These are phyloP conservation scores for Muricea muricata DNA, from an alignment of 92 coral and sea anemone species.

Conservation along the genomic window DNA sequence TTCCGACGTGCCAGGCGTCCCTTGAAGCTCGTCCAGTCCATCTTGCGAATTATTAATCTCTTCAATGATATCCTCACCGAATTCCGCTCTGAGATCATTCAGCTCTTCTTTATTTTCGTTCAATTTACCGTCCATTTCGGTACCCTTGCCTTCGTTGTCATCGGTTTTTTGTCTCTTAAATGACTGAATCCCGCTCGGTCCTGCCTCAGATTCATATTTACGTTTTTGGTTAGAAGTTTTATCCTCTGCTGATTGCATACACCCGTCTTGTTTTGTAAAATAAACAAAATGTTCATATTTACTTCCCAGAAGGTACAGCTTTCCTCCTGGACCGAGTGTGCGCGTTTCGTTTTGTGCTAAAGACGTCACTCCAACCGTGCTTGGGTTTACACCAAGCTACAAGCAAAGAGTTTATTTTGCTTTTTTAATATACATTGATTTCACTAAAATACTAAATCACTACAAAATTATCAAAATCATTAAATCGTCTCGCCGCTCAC, in stretches of 20 bases:
- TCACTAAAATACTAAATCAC: no score
- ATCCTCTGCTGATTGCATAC: neutral
- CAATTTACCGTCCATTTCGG: neutral
- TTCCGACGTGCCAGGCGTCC: no score
- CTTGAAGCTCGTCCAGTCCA: neutral
- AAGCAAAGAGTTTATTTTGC: neutral
- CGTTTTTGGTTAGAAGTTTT: slow-evolving; percentile 12
- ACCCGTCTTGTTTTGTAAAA: slow-evolving; percentile 13
- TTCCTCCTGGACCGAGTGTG: slow-evolving; percentile 38
- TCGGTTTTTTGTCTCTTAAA: slow-evolving; percentile 22
- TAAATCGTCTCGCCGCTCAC: neutral
- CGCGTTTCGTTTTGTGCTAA: slow-evolving; percentile 5
- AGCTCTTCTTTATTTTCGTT: neutral
- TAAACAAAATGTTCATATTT: slow-evolving; percentile 41
- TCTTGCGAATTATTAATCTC: slow-evolving; percentile 28
- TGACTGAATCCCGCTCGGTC: neutral
- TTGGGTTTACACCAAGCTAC: slow-evolving; percentile 31
- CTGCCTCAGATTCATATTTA: neutral
- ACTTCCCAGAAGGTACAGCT: neutral
- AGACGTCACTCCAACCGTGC: neutral
- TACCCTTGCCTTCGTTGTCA: neutral
- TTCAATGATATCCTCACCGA: slow-evolving; percentile 17
- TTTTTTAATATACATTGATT: no score
- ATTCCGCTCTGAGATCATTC: neutral
- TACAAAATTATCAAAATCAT: no score